Evolutionary conservation across 2,888 invertebrate genomes (phyloP).

Genomic region (Lomographa bimaculata): DNA sequence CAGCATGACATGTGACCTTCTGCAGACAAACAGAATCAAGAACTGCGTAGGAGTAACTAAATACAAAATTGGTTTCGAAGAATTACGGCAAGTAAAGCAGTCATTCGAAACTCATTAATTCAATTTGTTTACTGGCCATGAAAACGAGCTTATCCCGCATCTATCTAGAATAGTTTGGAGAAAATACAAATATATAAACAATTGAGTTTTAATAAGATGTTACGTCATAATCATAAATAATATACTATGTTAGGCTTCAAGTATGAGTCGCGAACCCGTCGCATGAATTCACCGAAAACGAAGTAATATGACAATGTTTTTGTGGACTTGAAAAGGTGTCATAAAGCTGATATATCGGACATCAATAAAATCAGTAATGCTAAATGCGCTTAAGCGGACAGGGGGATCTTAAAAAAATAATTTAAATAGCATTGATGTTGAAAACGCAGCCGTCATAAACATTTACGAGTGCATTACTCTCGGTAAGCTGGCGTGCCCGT

Average conservation of each 20-base stretch:
- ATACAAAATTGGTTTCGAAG: slow-evolving; percentile 72
- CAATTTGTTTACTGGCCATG: slow-evolving; percentile 47
- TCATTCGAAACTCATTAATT: slow-evolving; percentile 61
- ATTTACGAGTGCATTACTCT: slow-evolving; percentile 81
- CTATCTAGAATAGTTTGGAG: slow-evolving; percentile 5
- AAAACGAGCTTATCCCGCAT: slow-evolving; percentile 4
- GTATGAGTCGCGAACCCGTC: slow-evolving; percentile 11
- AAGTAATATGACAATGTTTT: slow-evolving; percentile 43
- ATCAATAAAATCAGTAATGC: slow-evolving; percentile 57
- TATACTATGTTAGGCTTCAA: too few relatives aligned
- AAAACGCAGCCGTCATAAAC: slow-evolving; percentile 72
- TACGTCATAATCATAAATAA: too few relatives aligned
- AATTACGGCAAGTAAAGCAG: slow-evolving; percentile 60
- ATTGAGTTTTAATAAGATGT: too few relatives aligned
- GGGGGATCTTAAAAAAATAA: slow-evolving; percentile 62
- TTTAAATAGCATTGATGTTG: slow-evolving; percentile 66
- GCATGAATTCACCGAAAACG: slow-evolving; percentile 26
- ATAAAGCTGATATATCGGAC: slow-evolving; percentile 61
- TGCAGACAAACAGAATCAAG: slow-evolving; percentile 55
- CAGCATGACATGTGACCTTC: slow-evolving; percentile 54
- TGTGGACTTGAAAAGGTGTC: slow-evolving; percentile 47
- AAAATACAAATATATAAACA: not conserved
- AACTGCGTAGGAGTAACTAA: slow-evolving; percentile 68
- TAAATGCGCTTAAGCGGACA: slow-evolving; percentile 43
- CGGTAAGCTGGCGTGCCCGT: slow-evolving; percentile 58